Evolutionary conservation across 2,888 invertebrate species (phyloP).

Genomic region (Drosophila colorata): DNA sequence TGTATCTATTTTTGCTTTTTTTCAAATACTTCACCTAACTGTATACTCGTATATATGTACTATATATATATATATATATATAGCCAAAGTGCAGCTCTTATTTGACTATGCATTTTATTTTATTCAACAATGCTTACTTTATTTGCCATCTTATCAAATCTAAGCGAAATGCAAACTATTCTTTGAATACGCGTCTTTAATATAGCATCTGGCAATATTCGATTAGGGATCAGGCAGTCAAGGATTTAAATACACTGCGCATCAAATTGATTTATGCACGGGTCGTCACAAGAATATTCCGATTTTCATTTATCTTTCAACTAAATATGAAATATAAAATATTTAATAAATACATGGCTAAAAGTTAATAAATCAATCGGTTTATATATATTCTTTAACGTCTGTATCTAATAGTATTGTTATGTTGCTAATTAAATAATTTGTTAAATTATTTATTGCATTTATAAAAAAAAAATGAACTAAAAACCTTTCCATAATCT

Average conservation of each 20-base stretch:
- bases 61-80: constrained; percentile 8
- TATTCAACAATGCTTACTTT: constrained; percentile 28
- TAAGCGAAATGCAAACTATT: constrained; percentile 22
- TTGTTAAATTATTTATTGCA: too few relatives aligned
- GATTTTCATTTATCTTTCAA: too few relatives aligned
- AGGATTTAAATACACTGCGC: constrained; percentile 10
- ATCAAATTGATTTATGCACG: not conserved
- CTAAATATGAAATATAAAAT: too few relatives aligned
- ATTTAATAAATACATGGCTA: not conserved
- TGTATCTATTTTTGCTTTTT: constrained; percentile 45
- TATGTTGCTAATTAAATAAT: too few relatives aligned
- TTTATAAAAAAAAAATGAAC: too few relatives aligned
- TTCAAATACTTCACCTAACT: constrained; percentile 42
- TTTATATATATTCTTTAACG: too few relatives aligned
- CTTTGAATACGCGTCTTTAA: not conserved
- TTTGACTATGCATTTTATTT: constrained; percentile 9
- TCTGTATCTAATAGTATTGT: too few relatives aligned
- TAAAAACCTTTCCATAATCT: too few relatives aligned
- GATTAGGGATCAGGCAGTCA: constrained; percentile 6
- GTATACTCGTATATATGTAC: constrained; percentile 21
- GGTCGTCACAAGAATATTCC: too few relatives aligned
- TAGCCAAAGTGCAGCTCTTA: constrained; percentile 33
- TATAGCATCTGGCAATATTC: constrained; percentile 9
- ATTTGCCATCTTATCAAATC: constrained; percentile 23
- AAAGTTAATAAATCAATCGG: too few relatives aligned